These are phyloP conservation scores for Watsonalla binaria DNA, from an alignment of 2,888 invertebrate genomes.

Conservation along the genomic window DNA sequence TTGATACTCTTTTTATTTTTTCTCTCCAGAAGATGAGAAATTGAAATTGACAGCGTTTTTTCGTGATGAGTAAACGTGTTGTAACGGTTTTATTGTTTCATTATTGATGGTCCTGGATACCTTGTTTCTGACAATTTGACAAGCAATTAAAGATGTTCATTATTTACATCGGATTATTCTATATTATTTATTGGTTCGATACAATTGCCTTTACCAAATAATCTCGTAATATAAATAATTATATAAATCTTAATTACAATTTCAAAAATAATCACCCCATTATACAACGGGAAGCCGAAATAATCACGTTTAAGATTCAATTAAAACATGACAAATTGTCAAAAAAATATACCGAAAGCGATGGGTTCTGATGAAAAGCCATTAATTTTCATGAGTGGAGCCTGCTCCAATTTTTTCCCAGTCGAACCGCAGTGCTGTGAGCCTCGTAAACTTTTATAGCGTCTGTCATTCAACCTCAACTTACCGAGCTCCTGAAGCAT, in stretches of 20 bases:
- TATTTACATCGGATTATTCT: too few relatives aligned
- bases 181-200: too few relatives aligned
- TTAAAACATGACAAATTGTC: constrained; percentile 42
- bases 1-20: constrained; percentile 38
- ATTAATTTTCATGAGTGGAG: constrained; percentile 37
- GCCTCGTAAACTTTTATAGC: constrained; percentile 35
- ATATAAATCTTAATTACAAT: background rate
- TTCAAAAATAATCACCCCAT: background rate
- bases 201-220: too few relatives aligned
- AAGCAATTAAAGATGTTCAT: too few relatives aligned
- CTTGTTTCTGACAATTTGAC: too few relatives aligned
- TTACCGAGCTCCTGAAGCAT: background rate
- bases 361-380: constrained; percentile 38
- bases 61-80: constrained; percentile 13
- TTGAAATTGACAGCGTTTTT: constrained; percentile 54
- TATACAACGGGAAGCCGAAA: background rate
- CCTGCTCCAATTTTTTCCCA: constrained; percentile 30
- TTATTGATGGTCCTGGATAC: constrained; percentile 15
- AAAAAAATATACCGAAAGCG: constrained; percentile 38
- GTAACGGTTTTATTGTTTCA: constrained; percentile 33
- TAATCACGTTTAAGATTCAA: constrained; percentile 2
- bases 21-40: constrained; percentile 49
- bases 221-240: background rate
- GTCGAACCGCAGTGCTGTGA: constrained; percentile 26
- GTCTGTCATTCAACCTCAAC: constrained; percentile 20